A percentile compares a stretch with the other conserved stretches of the same genome.
Conservation (phyloP, 2,797 vertebrate species). For the Eulemur albifrons region DNA sequence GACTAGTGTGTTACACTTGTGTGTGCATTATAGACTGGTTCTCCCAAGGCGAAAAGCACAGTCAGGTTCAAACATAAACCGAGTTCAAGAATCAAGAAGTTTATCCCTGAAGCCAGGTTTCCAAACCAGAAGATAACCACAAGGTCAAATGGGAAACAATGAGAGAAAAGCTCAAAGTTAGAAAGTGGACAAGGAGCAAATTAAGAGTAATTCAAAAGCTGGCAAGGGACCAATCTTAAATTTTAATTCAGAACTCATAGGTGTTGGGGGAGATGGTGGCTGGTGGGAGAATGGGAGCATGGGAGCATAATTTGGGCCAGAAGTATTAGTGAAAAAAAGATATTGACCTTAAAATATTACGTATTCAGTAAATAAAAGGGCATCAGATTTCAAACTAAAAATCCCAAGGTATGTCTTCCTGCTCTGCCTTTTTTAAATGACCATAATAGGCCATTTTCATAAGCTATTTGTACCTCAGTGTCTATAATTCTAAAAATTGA, state of each 20-base stretch:
- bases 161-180: background rate
- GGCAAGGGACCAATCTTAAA: background rate
- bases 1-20: background rate
- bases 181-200: background rate
- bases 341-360: background rate
- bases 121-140: background rate
- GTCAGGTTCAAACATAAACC: background rate
- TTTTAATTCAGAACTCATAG: background rate
- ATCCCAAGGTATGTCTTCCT: rapidly evolving
- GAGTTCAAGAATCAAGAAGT: background rate
- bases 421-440: background rate
- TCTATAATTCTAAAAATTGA: background rate
- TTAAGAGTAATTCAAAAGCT: background rate
- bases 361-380: background rate
- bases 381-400: background rate
- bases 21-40: background rate
- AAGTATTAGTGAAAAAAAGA: background rate
- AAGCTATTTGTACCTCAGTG: background rate
- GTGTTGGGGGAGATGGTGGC: background rate
- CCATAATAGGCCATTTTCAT: background rate
- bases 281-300: background rate
- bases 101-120: background rate
- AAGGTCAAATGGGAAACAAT: background rate
- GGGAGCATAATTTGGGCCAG: background rate
- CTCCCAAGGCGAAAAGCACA: background rate